Conservation (phyloP, 1,140 invertebrate species). For the Drosophila leontia region DNA sequence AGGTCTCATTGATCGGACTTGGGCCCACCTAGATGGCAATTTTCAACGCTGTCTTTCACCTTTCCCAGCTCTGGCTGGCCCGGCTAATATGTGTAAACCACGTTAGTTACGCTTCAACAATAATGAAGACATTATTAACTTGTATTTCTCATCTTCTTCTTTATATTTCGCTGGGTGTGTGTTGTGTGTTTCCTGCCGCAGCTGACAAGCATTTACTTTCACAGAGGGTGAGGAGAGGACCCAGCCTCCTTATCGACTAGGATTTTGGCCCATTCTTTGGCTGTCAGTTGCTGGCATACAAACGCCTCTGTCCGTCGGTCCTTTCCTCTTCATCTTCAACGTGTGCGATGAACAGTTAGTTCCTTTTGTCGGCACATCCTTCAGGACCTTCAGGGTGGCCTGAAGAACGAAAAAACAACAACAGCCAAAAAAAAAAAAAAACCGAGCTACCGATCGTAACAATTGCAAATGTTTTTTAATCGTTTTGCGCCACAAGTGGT, state of each 20-base stretch:
- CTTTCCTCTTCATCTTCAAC: slow-evolving; percentile 69
- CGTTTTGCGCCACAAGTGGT: slow-evolving; percentile 75
- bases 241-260: slow-evolving; percentile 59
- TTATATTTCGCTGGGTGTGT: slow-evolving; percentile 30
- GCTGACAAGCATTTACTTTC: slow-evolving; percentile 81
- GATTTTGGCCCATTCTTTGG: slow-evolving; percentile 72
- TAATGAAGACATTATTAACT: slow-evolving; percentile 85
- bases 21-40: slow-evolving; percentile 66
- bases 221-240: slow-evolving; percentile 35
- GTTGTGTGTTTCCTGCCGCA: slow-evolving; percentile 73
- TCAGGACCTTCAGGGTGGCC: slow-evolving; percentile 67
- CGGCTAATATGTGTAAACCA: slow-evolving; percentile 84
- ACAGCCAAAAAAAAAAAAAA: not conserved
- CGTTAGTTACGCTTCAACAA: slow-evolving; percentile 84
- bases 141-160: slow-evolving; percentile 53
- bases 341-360: slow-evolving; percentile 81
- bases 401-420: not conserved
- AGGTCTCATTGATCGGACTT: slow-evolving; percentile 58
- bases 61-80: slow-evolving; percentile 45
- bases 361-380: slow-evolving; percentile 81
- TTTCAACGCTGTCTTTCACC: slow-evolving; percentile 74
- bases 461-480: slow-evolving; percentile 71
- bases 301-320: slow-evolving; percentile 65
- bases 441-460: slow-evolving; percentile 34
- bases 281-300: slow-evolving; percentile 71